Percentiles rank a stretch among this genome's conserved stretches.
phyloP scores from a whole-genome alignment of 2,113 vertebrate species.

The Noctilio leporinus region DNA sequence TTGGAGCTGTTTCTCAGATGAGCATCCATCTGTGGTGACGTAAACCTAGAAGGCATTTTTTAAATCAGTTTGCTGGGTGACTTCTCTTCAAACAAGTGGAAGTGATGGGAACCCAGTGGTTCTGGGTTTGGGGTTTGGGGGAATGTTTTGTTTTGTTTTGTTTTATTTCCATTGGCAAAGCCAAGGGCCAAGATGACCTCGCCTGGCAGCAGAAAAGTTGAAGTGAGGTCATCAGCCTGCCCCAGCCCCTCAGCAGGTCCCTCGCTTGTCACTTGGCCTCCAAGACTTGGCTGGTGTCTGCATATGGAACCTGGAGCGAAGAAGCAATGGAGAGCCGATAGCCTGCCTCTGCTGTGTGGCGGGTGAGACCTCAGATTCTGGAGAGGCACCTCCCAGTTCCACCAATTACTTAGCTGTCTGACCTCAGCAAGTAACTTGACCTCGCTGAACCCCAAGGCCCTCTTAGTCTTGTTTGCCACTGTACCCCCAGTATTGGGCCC shows the following conservation, averaged over 20 bases:
- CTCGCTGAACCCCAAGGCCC: background rate
- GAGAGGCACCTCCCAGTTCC: background rate
- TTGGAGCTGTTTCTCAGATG: background rate
- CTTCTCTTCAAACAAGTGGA: background rate
- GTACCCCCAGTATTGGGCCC: background rate
- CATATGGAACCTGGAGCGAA: background rate
- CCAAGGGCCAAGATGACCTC: background rate
- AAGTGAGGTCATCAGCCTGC: background rate
- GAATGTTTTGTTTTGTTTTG: background rate
- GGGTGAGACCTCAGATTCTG: background rate
- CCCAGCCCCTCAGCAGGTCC: background rate
- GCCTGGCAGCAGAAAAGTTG: background rate
- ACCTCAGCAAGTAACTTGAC: background rate
- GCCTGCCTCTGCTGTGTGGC: fast-evolving
- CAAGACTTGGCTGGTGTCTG: background rate
- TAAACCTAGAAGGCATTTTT: slow-evolving; percentile 43
- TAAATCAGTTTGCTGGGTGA: background rate
- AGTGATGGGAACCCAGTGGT: background rate
- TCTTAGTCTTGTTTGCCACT: background rate
- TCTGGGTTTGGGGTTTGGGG: too few species aligned
- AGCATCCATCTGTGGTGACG: too few species aligned
- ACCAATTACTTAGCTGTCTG: background rate
- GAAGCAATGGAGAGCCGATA: background rate
- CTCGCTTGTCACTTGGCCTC: background rate
- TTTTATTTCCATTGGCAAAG: background rate